A percentile compares a stretch with the other conserved stretches of the same genome.
These are phyloP conservation scores for Hypolimnas misippus DNA, from an alignment of 2,888 invertebrate species.

Conservation along the genomic window DNA sequence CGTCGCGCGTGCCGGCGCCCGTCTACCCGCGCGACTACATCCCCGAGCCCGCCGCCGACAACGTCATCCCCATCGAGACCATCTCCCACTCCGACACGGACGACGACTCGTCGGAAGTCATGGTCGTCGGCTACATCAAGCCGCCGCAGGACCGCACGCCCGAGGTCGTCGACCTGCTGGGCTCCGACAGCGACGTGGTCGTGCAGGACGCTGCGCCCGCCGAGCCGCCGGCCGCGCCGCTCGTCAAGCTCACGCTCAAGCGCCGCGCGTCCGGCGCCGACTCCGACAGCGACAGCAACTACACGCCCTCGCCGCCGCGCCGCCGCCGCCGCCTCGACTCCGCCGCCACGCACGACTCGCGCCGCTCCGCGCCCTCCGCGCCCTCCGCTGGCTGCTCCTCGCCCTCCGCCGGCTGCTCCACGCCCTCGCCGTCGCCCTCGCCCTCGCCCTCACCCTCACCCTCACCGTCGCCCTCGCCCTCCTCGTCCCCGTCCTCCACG, in stretches of 20 bases:
- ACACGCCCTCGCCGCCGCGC: constrained; percentile 43
- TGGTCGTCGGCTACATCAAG: constrained; percentile 86
- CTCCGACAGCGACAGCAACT: constrained; percentile 52
- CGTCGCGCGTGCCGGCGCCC: constrained; percentile 54
- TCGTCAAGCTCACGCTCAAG: constrained; percentile 55
- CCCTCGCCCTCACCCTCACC: constrained; percentile 31
- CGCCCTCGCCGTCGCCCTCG: no score
- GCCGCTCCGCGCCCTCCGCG: constrained; percentile 18
- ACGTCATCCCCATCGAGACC: constrained; percentile 76
- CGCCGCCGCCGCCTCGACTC: constrained; percentile 28
- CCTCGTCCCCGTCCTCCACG: constrained; percentile 35
- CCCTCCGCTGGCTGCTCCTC: not conserved
- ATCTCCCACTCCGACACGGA: constrained; percentile 77
- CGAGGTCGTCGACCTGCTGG: constrained; percentile 84
- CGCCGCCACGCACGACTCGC: constrained; percentile 29
- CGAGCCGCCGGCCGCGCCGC: constrained; percentile 42
- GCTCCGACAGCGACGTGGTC: constrained; percentile 82
- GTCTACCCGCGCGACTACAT: constrained; percentile 62
- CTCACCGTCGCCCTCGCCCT: constrained; percentile 29
- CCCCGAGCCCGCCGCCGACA: constrained; percentile 52
- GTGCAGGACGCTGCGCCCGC: constrained; percentile 60
- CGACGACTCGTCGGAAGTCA: constrained; percentile 82
- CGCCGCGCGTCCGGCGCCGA: constrained; percentile 44
- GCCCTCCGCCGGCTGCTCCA: not conserved
- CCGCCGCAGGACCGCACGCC: constrained; percentile 87